Base-by-base conservation (phyloP, 2,113 vertebrate species). In the Nycticorax nycticorax region DNA sequence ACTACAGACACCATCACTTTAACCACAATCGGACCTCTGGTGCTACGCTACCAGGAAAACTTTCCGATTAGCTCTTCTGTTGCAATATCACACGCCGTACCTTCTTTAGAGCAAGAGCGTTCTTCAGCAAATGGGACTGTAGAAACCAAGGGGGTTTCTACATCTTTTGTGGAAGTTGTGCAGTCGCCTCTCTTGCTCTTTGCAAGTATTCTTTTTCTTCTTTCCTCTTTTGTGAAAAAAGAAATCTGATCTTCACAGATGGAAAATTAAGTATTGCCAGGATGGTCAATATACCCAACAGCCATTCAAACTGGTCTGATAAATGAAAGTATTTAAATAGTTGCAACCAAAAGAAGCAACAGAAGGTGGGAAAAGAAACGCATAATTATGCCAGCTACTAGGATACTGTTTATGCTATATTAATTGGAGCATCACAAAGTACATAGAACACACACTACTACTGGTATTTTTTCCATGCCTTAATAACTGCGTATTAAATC, bases 291-390 rank as follows among this genome's bases (percentile, higher is more conserved):
- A 86, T 87, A 96, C 67, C 83, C 94, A 97, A 93, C 81, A 85
- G 88, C 89, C 95, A 97, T 93, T 95, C 94, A 96, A 97, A 97
- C 45, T 91, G 91, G 94, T 85, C 80, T 52, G 71, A 92, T 95
- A 95, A 97, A 85, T 48, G 75, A 66, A 92, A 94, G 69, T 82
- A 93, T 92, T 97, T 97, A 98, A 97, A 96, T 89, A 94, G 94
- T 93, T 95, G 85, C 89, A 85, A 95, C 62, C 59, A 89, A 96
- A 88, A 89, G 74, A 97, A 92, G 95, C 41, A 64, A 95, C 77
- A 97, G 93, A 94, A 97, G 94, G 84, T 93, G 78, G 92, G 80
- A 97, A 97, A 97, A 94, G 82, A 89, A 95, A 91, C 82, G 89
- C 77, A 76, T 93, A 94, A 85, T 91, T 82, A 78, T 27, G 62